Evolutionary conservation across 2,113 vertebrate genomes (phyloP), one percentile per base, ranked within the genome.

Genomic region (Larimichthys crocea): DNA sequence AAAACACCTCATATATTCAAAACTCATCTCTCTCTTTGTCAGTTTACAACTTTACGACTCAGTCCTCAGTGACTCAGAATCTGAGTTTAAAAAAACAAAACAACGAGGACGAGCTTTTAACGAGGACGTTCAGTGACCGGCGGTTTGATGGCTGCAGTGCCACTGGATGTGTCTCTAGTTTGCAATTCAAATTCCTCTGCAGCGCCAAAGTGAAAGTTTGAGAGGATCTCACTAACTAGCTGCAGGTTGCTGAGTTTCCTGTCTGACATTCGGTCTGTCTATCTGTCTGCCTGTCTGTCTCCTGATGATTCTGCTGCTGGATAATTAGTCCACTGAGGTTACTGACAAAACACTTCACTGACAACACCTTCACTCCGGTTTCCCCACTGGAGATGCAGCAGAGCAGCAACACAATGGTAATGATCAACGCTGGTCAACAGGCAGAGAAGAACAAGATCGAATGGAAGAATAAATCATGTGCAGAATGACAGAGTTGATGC

Each of bases 261-360:
- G 72, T 20, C 70, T 31, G 53, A 44, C 61, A 22, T 40, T 64
- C 61, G 0, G 60, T 14, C 60, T 62, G 22, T 53, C 50, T 52
- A 22, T n/a, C 4, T 22, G 10, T 24, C 53, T 15, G 22, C 24
- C 55, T 57, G 55, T 31, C 17, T 16, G 62, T 31, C 19, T 46
- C 63, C 31, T 14, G 46, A 35, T 55, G 66, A 0, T 31, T 66
- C 52, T 55, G 26, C 53, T 65, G 64, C 44, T 22, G 63, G 68
- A 59, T 86, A 82, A 83, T 60, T 49, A 63, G 67, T 63, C 76
- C 44, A 4, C 26, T 5, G 76, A 87, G 57, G 44, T 42, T 44
- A 6, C 65, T 15, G 53, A 59, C 66, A 19, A 68, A 82, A 71
- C 19, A 49, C 44, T 15, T n/a, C 50, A 60, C 24, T 3, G 0